A percentile compares a stretch with the other conserved stretches of the same genome.
phyloP scores from a whole-genome alignment of 1,140 invertebrate genomes.

The Pseudoatta argentina region DNA sequence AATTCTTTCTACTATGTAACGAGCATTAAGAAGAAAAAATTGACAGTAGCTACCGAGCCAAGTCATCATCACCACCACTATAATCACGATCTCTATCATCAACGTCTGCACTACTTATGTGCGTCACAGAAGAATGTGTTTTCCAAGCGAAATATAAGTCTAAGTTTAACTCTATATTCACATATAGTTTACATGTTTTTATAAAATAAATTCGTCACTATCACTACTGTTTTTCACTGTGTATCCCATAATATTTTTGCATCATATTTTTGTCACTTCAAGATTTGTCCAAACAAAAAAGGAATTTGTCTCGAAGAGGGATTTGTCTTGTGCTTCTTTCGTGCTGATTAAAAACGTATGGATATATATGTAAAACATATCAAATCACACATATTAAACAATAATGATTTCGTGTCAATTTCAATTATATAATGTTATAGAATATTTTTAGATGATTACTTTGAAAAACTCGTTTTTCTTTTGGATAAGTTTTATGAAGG shows the following conservation, averaged over 20 bases:
- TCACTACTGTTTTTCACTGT: slow-evolving; percentile 19
- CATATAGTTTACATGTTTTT: slow-evolving; percentile 83
- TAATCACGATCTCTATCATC: slow-evolving; percentile 51
- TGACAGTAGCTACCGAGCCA: slow-evolving; percentile 68
- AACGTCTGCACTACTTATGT: not conserved
- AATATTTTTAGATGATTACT: not conserved
- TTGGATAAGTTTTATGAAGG: not conserved
- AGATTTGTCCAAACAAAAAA: not conserved
- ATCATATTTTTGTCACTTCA: not conserved
- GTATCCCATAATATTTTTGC: not conserved
- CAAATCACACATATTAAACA: not conserved
- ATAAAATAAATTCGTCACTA: slow-evolving; percentile 80
- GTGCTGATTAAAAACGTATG: no score
- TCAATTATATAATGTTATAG: not conserved
- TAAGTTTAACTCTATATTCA: slow-evolving; percentile 77
- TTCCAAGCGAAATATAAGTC: slow-evolving; percentile 66
- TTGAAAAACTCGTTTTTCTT: not conserved
- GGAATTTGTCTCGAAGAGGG: not conserved
- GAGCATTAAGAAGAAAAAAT: slow-evolving; percentile 50
- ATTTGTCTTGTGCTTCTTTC: not conserved
- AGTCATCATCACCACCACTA: slow-evolving; percentile 69
- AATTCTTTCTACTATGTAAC: slow-evolving; percentile 76
- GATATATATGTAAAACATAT: not conserved
- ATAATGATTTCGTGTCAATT: not conserved
- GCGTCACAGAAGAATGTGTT: slow-evolving; percentile 20